Evolutionary conservation across 1,140 invertebrate genomes (phyloP).

Genomic region (Bombyx mori): DNA sequence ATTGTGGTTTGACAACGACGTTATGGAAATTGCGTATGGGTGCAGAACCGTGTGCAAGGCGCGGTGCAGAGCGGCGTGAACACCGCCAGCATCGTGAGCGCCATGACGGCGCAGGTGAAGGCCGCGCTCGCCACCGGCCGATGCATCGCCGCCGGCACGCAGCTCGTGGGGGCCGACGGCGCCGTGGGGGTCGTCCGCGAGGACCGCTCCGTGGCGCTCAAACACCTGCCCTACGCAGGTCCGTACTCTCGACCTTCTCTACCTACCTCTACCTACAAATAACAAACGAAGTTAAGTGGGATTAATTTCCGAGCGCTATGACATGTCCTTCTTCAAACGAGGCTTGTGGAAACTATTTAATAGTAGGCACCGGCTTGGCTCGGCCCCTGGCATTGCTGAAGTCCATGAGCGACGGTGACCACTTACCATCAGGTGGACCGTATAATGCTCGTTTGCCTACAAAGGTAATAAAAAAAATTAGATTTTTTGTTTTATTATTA

Average conservation of each 20-base stretch:
- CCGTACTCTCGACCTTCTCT: constrained; percentile 26
- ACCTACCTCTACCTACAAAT: background rate
- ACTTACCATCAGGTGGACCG: too few species aligned
- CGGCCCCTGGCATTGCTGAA: too few species aligned
- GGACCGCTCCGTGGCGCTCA: constrained; percentile 76
- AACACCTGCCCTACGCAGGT: constrained; percentile 70
- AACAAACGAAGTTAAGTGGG: too few species aligned
- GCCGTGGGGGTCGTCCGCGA: constrained; percentile 76
- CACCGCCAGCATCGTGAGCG: constrained; percentile 41
- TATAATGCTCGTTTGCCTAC: too few species aligned
- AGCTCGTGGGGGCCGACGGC: constrained; percentile 74
- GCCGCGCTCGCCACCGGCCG: constrained; percentile 74
- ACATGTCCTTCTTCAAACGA: too few species aligned
- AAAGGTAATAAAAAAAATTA: too few species aligned
- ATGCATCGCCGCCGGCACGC: constrained; percentile 74
- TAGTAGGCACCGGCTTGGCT: too few species aligned
- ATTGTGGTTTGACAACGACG: background rate
- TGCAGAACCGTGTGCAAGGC: constrained; percentile 9
- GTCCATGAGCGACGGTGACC: too few species aligned
- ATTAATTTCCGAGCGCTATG: too few species aligned
- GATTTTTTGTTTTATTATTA: too few species aligned
- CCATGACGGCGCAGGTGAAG: constrained; percentile 75
- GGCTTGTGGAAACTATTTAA: too few species aligned
- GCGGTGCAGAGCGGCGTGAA: constrained; percentile 16
- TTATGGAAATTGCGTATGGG: constrained; percentile 1